A percentile compares a stretch with the other conserved stretches of the same genome.
These are phyloP conservation scores for Laspeyria flexula DNA, from an alignment of 2,888 invertebrate species.

Conservation along the genomic window DNA sequence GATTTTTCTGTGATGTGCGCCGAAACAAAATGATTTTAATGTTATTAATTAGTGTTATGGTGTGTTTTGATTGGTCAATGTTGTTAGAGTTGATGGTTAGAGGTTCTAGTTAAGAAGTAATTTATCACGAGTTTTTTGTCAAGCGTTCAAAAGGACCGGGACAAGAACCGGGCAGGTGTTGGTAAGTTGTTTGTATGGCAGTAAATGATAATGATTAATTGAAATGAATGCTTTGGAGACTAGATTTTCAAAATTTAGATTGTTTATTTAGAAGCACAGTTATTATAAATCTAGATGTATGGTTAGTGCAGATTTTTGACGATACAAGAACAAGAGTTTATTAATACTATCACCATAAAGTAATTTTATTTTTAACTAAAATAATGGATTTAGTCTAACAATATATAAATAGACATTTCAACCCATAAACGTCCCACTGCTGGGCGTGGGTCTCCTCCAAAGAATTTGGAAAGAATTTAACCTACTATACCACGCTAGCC, in stretches of 20 bases:
- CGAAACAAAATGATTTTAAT: constrained; percentile 44
- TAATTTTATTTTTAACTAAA: no score
- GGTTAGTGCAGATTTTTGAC: no score
- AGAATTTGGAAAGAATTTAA: no score
- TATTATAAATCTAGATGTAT: no score
- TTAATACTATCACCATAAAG: no score
- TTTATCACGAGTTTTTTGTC: neutral
- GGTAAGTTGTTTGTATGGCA: neutral
- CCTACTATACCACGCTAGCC: no score
- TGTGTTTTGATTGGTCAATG: constrained; percentile 47
- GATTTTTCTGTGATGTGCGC: constrained; percentile 42
- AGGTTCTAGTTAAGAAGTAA: constrained; percentile 2
- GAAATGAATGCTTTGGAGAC: neutral
- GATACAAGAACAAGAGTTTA: no score
- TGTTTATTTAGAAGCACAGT: neutral
- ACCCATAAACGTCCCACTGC: no score
- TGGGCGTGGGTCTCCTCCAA: no score
- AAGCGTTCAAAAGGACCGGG: neutral
- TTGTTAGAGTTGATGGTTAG: constrained; percentile 32
- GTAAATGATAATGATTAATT: neutral
- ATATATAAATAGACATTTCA: no score
- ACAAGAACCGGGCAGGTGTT: neutral
- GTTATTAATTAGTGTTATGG: constrained; percentile 52
- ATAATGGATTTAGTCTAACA: no score
- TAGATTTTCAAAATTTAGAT: neutral